These are phyloP conservation scores for Chondrosia reniformis DNA, from an alignment of 37 sponge, comb jelly and placozoan species.

Conservation along the genomic window DNA sequence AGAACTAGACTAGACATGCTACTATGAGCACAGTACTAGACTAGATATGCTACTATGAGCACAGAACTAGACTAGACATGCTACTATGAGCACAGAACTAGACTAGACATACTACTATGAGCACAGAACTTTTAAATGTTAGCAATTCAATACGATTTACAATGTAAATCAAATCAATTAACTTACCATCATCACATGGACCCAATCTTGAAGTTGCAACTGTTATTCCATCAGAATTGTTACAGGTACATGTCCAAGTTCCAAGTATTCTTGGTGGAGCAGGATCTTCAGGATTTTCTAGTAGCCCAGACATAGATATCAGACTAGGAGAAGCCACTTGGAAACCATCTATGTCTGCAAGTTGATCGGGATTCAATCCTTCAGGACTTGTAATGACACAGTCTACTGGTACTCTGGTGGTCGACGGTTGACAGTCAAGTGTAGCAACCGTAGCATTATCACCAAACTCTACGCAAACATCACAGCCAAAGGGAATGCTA, in stretches of 20 bases:
- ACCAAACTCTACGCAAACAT: not conserved
- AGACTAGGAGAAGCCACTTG: not conserved
- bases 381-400: not conserved
- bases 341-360: not conserved
- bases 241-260: slow-evolving; percentile 1
- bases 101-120: too few relatives aligned
- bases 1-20: too few relatives aligned
- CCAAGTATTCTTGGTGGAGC: not conserved
- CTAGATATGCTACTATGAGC: too few relatives aligned
- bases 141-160: too few relatives aligned
- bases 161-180: too few relatives aligned
- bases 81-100: too few relatives aligned
- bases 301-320: too few relatives aligned
- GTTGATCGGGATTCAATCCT: not conserved
- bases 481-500: not conserved
- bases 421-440: not conserved
- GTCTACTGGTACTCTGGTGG: not conserved
- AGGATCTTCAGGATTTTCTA: not conserved
- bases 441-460: not conserved
- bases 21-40: too few relatives aligned
- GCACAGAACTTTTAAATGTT: too few relatives aligned
- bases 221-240: not conserved
- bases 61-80: too few relatives aligned
- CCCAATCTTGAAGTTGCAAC: not conserved
- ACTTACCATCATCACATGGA: not conserved